Conservation (phyloP, 2,113 vertebrate genomes). For the Lanius ludovicianus region DNA sequence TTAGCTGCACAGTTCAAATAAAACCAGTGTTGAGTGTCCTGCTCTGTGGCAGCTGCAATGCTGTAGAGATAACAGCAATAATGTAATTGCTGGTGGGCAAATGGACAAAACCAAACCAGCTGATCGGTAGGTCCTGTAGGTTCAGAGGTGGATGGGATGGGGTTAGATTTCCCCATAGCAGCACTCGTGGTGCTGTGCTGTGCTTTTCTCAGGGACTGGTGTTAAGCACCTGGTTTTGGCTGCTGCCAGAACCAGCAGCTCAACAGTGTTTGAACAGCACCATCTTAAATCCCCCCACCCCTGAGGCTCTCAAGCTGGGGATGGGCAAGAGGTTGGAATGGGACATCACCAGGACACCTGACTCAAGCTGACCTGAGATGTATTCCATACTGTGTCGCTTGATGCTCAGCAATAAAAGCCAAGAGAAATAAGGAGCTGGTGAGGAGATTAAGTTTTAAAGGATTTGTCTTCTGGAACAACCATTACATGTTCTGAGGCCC, state of each 20-base stretch:
- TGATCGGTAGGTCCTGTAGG: neutral
- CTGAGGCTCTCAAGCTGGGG: neutral
- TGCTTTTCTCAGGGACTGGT: neutral
- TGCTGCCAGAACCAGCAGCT: neutral
- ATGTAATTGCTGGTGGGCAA: neutral
- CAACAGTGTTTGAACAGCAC: neutral
- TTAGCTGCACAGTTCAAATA: neutral
- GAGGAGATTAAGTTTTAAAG: accelerated
- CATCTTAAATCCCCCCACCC: accelerated
- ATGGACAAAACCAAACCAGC: neutral
- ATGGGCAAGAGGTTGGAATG: neutral
- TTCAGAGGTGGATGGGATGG: neutral
- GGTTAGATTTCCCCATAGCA: neutral
- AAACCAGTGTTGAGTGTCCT: neutral
- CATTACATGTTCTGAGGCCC: accelerated
- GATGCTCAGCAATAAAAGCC: neutral
- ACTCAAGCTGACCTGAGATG: neutral
- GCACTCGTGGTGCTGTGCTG: neutral
- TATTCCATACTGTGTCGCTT: neutral
- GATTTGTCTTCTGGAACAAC: neutral
- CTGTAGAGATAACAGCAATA: no score
- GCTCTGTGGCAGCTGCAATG: neutral
- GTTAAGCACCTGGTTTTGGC: neutral
- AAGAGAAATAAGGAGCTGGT: neutral
- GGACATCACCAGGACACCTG: neutral